These are phyloP conservation scores for Martes martes DNA, from an alignment of 2,113 vertebrate species.

Conservation along the genomic window DNA sequence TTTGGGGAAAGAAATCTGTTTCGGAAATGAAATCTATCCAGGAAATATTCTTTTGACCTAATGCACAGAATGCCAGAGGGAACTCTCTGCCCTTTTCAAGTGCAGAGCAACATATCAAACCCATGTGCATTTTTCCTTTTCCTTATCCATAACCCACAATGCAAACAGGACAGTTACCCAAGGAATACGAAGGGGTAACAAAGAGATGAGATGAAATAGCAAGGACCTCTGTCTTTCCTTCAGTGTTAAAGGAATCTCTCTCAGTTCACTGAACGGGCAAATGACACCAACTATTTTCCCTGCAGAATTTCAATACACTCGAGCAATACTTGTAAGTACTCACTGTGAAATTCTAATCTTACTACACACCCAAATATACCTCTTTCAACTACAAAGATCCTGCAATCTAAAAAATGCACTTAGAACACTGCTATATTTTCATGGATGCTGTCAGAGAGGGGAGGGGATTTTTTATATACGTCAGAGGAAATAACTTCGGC, in stretches of 20 bases:
- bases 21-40: background rate
- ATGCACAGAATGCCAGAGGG: background rate
- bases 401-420: background rate
- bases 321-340: background rate
- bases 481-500: background rate
- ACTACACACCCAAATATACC: background rate
- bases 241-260: background rate
- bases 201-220: slow-evolving; percentile 10
- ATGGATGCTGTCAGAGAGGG: background rate
- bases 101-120: background rate
- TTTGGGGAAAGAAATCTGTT: background rate
- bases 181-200: slow-evolving; percentile 12
- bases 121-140: background rate
- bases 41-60: background rate
- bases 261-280: background rate
- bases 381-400: slow-evolving; percentile 30
- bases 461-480: background rate
- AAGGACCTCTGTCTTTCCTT: slow-evolving; percentile 8
- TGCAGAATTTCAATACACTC: slow-evolving; percentile 11
- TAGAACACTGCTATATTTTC: background rate
- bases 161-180: slow-evolving; percentile 1
- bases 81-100: background rate
- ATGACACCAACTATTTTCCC: background rate
- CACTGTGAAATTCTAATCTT: slow-evolving; percentile 26
- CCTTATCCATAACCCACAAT: background rate